Evolutionary conservation across 2,113 vertebrate genomes (phyloP).

Genomic region (Pao palembangensis): DNA sequence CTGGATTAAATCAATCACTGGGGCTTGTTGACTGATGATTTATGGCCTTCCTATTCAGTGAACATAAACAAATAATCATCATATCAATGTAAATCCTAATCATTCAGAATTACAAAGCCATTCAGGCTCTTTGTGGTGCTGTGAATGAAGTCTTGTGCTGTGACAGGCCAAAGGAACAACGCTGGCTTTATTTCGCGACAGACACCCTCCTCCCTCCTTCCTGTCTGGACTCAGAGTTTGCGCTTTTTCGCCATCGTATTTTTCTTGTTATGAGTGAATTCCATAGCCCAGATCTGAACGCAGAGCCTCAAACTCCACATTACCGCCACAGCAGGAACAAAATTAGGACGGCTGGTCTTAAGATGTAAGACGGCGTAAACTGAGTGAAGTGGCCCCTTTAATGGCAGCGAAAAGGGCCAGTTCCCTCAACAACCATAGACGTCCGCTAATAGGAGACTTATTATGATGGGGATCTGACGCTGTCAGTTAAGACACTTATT

Average conservation of each 20-base stretch:
- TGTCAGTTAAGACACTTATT: conserved; percentile 39
- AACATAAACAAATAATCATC: conserved; percentile 62
- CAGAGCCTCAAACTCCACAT: conserved; percentile 17
- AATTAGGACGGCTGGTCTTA: too few relatives aligned
- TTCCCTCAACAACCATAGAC: conserved; percentile 29
- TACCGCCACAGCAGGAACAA: conserved; percentile 11
- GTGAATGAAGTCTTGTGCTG: conserved; percentile 45
- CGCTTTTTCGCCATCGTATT: conserved; percentile 46
- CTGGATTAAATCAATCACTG: conserved; percentile 43
- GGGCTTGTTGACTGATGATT: conserved; percentile 46
- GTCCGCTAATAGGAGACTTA: conserved; percentile 60
- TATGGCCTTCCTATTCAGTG: conserved; percentile 56
- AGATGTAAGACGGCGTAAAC: conserved; percentile 12
- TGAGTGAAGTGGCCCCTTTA: background rate
- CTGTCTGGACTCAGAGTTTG: conserved; percentile 16
- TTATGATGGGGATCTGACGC: conserved; percentile 31
- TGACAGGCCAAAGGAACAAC: conserved; percentile 50
- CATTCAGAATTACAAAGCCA: conserved; percentile 59
- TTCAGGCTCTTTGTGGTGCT: conserved; percentile 35
- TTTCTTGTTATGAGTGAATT: conserved; percentile 46
- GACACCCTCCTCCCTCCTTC: conserved; percentile 26
- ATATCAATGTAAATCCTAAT: conserved; percentile 72
- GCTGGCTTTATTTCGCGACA: conserved; percentile 37
- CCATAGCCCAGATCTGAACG: conserved; percentile 22
- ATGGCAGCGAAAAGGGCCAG: background rate